These are phyloP conservation scores for Pseudococcus viburni DNA, from an alignment of 2,888 invertebrate species.

Conservation along the genomic window DNA sequence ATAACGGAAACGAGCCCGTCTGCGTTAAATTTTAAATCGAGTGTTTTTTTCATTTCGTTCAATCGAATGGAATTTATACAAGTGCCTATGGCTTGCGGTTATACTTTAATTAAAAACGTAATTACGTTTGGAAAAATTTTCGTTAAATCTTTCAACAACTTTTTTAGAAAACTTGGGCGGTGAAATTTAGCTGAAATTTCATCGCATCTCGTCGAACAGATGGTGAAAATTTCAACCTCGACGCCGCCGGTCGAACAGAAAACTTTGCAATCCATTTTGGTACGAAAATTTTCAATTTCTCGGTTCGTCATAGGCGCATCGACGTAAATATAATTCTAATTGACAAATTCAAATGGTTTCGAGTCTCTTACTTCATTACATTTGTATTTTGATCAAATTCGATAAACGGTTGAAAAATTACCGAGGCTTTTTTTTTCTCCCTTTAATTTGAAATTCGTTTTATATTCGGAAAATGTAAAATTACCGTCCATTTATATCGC, in stretches of 20 bases:
- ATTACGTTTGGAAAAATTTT: conserved; percentile 5
- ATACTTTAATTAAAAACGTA: conserved; percentile 40
- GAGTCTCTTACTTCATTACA: neutral
- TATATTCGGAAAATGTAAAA: conserved; percentile 1
- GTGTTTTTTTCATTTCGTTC: conserved; percentile 19
- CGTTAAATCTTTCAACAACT: conserved; percentile 12
- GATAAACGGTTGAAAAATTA: neutral
- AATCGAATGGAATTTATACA: conserved; percentile 27
- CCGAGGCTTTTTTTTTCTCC: neutral
- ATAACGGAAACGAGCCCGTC: neutral
- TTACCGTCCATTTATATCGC: conserved; percentile 5
- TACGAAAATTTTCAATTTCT: neutral
- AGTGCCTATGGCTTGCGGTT: conserved; percentile 24
- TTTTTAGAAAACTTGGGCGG: conserved; percentile 12
- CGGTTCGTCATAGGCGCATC: neutral
- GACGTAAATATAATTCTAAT: neutral
- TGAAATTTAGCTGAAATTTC: neutral
- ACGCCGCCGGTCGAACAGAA: neutral
- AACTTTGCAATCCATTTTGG: conserved; percentile 8
- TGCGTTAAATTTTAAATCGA: conserved; percentile 45
- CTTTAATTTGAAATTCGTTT: neutral
- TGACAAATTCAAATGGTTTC: neutral
- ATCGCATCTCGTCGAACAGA: neutral
- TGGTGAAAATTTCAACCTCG: neutral
- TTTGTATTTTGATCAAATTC: neutral